Evolutionary conservation across 1,140 invertebrate genomes (phyloP), one percentile per base, ranked within the genome.

Genomic region (Drosophila funebris): DNA sequence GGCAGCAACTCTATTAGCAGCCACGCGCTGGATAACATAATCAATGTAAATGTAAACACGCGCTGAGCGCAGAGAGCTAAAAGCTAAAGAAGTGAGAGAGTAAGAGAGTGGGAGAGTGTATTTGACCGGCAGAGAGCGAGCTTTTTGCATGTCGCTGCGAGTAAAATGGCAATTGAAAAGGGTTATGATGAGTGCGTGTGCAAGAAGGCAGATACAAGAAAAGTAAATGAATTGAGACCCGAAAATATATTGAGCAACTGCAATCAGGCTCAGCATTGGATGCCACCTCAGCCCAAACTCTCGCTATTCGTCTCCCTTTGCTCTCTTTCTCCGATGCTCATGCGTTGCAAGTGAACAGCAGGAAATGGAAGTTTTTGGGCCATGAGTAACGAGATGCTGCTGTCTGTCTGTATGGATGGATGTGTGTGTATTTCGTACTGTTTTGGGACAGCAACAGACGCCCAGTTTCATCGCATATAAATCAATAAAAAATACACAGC

Each of bases 21-120:
- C 43, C 48, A 71, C 57, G 53, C 66, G 70, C 64, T 70, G 72
- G 69, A 72, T 88, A 88, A 88, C 83, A 88, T 88, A 88, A 88
- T 88, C 83, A 88, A 83, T 88, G 83, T 78, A 76, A 87, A 87
- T 88, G 83, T 88, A 88, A 87, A 87, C 83, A 87, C 66, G 62
- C 58, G 53, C 44, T 33, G 41, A 56, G 79, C 70, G 61, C 27
- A 70, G 52, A 68, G 46, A 72, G 56, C 31, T 13, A 33, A 52
- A 52, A 52, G 48, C 48, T 33, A 29, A 14, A 52, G 44, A 29
- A 24, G 24, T 41, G 60, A 64, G 64, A 60, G 43, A 18, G 66
- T n/a, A 29, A 33, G 24, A 36, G 53, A 61, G 53, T 56, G 43
- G 36, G 58, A 24, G 56, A 43, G 31, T 41, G 39, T 16, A 16